Conservation (phyloP, 2,888 invertebrate genomes). For the Ligdia adustata region DNA sequence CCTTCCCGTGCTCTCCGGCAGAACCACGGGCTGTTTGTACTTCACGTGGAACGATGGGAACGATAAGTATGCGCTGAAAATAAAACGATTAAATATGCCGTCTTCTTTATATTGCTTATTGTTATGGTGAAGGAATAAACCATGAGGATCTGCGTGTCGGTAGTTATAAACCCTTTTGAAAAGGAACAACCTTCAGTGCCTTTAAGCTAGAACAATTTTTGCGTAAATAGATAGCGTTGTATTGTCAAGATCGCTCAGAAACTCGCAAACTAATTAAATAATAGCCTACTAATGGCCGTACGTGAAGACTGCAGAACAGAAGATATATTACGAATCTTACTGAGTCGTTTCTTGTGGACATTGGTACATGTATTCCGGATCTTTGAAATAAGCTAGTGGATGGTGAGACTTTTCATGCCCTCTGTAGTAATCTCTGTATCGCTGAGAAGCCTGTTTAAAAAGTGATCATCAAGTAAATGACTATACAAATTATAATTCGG, state of each 20-base stretch:
- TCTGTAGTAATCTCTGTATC: slow-evolving; percentile 85
- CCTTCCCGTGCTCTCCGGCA: slow-evolving; percentile 78
- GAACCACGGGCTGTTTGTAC: slow-evolving; percentile 84
- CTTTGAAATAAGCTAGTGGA: slow-evolving; percentile 83
- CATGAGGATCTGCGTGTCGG: too few species aligned
- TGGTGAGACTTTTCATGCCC: slow-evolving; percentile 83
- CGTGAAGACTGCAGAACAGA: neutral
- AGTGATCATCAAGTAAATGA: neutral
- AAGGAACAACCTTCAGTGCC: too few species aligned
- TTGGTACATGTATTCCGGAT: slow-evolving; percentile 76
- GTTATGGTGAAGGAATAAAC: too few species aligned
- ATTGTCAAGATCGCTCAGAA: too few species aligned
- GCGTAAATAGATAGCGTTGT: too few species aligned
- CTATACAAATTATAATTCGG: neutral
- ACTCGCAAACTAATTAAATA: too few species aligned
- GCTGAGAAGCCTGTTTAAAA: slow-evolving; percentile 76
- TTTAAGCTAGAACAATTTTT: too few species aligned
- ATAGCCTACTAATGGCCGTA: neutral
- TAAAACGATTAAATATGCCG: too few species aligned
- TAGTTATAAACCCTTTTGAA: too few species aligned
- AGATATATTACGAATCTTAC: slow-evolving; percentile 51
- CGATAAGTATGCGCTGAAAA: slow-evolving; percentile 79
- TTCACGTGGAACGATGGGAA: slow-evolving; percentile 83
- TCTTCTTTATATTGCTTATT: too few species aligned
- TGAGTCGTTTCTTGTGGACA: slow-evolving; percentile 83